These are phyloP conservation scores for Venustoraphidia nigricollis DNA, from an alignment of 2,888 invertebrate genomes.

Conservation along the genomic window DNA sequence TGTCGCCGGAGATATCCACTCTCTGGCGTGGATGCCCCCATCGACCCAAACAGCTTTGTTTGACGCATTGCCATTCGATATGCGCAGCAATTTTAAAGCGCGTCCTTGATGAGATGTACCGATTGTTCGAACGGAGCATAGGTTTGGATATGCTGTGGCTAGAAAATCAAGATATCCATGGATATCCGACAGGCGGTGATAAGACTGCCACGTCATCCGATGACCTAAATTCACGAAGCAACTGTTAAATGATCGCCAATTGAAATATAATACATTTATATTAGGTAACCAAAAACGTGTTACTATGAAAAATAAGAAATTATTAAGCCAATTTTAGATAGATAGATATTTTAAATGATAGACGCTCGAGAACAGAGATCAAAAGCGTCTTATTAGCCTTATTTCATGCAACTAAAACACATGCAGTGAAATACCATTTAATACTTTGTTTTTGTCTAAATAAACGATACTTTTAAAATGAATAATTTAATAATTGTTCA, in stretches of 20 bases:
- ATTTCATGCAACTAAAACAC: too few species aligned
- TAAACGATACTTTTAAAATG: not conserved
- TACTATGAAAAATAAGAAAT: too few species aligned
- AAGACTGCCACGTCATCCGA: constrained; percentile 61
- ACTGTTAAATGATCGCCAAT: too few species aligned
- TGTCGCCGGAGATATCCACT: constrained; percentile 75
- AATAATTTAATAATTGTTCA: too few species aligned
- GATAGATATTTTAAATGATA: too few species aligned
- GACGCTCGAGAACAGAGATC: too few species aligned
- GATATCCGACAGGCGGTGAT: constrained; percentile 53
- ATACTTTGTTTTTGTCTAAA: not conserved
- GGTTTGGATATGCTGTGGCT: constrained; percentile 52
- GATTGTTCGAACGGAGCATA: constrained; percentile 55
- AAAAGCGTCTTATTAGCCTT: too few species aligned
- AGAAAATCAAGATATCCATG: constrained; percentile 56
- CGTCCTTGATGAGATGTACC: constrained; percentile 61
- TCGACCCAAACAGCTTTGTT: constrained; percentile 47
- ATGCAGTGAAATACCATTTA: too few species aligned
- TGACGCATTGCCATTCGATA: constrained; percentile 47
- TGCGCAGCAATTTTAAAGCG: constrained; percentile 51
- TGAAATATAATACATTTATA: too few species aligned
- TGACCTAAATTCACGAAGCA: constrained; percentile 22
- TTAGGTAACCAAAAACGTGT: too few species aligned
- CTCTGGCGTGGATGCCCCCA: constrained; percentile 64
- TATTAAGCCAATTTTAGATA: too few species aligned